Percentiles rank a stretch among this genome's conserved stretches.
Conservation (phyloP, 2,797 vertebrate genomes). For the Cyclopterus lumpus region DNA sequence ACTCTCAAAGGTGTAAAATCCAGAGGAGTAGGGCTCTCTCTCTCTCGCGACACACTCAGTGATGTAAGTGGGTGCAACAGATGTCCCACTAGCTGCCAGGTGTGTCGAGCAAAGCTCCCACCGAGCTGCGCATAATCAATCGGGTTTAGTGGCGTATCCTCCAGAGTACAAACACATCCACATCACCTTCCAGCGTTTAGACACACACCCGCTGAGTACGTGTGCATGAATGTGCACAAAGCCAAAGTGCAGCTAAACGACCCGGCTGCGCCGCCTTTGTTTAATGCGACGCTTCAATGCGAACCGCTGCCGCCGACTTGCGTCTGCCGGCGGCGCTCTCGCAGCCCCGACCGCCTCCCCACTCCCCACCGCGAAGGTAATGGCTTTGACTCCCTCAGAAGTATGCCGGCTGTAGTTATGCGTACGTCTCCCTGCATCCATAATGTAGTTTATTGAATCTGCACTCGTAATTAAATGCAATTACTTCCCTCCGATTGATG, state of each 20-base stretch:
- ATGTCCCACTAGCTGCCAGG: conserved; percentile 73
- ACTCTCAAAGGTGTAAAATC: neutral
- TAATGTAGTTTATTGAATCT: conserved; percentile 23
- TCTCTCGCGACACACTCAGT: conserved; percentile 35
- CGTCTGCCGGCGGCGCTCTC: neutral
- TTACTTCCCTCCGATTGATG: conserved; percentile 28
- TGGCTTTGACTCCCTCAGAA: conserved; percentile 48
- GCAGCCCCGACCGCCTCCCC: neutral
- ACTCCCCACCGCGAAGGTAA: neutral
- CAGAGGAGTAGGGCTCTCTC: neutral
- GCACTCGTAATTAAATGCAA: conserved; percentile 29
- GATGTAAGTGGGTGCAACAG: conserved; percentile 84
- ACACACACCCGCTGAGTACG: conserved; percentile 22
- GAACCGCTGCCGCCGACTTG: conserved; percentile 11
- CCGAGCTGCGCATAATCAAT: conserved; percentile 43
- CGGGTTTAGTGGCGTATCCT: conserved; percentile 21
- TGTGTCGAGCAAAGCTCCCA: conserved; percentile 54
- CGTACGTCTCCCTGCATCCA: conserved; percentile 6
- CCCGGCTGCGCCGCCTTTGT: conserved; percentile 10
- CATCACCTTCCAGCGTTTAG: conserved; percentile 25
- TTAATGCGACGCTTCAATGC: conserved; percentile 9
- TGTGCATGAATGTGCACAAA: neutral
- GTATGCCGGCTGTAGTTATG: neutral
- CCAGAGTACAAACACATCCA: conserved; percentile 27
- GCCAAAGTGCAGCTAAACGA: neutral